Conservation (phyloP, 2,113 vertebrate species). For the Heterocephalus glaber region DNA sequence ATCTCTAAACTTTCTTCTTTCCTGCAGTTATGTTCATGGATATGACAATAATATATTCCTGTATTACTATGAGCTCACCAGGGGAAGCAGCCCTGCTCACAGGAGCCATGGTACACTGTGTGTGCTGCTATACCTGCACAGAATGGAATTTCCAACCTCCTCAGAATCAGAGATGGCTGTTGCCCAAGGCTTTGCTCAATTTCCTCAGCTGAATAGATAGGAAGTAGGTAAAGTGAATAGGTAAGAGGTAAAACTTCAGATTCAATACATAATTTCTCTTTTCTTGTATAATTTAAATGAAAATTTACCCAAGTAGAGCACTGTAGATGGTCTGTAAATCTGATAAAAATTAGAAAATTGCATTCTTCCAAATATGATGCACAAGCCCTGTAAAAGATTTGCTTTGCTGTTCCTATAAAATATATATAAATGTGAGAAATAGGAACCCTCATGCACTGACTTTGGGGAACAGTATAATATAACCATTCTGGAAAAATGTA, state of each 20-base stretch:
- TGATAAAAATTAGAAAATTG: background rate
- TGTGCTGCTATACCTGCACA: background rate
- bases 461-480: background rate
- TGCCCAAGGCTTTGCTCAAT: background rate
- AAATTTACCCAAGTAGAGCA: background rate
- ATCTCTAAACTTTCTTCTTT: background rate
- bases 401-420: background rate
- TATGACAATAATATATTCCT: background rate
- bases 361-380: background rate
- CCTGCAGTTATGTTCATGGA: background rate
- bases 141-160: background rate
- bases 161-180: background rate
- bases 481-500: background rate
- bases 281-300: background rate
- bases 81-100: rapidly evolving
- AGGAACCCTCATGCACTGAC: background rate
- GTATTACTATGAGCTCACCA: background rate
- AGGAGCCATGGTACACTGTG: background rate
- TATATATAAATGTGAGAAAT: background rate
- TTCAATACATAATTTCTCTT: background rate
- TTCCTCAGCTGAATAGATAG: background rate
- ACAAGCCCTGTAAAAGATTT: background rate
- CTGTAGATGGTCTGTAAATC: background rate
- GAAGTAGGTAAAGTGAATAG: background rate
- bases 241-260: background rate